These are phyloP conservation scores for Cantharis lateralis DNA, from an alignment of 2,888 invertebrate genomes.

Conservation along the genomic window DNA sequence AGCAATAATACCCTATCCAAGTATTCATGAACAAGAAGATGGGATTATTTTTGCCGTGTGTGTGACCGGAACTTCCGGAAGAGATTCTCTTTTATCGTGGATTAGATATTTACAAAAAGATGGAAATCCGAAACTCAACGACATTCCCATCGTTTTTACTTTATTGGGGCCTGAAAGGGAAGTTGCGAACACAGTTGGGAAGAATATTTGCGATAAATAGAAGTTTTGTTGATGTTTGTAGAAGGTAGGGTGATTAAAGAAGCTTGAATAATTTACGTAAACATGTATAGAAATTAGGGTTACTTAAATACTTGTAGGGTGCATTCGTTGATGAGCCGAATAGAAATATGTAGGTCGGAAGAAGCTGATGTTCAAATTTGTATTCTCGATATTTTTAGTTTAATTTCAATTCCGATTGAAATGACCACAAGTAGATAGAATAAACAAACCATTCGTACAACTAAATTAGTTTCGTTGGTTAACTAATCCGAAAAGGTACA, in stretches of 20 bases:
- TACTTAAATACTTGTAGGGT: not conserved
- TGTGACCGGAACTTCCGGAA: constrained; percentile 88
- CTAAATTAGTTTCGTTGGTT: not conserved
- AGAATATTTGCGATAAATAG: not conserved
- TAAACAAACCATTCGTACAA: not conserved
- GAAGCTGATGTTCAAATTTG: not conserved
- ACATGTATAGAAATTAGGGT: not conserved
- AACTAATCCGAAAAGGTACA: not conserved
- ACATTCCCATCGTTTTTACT: constrained; percentile 84
- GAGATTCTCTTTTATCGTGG: constrained; percentile 91
- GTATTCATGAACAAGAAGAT: constrained; percentile 91
- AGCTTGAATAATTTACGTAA: not conserved
- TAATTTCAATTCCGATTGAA: not conserved
- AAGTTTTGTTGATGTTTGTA: not conserved
- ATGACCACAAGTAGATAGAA: not conserved
- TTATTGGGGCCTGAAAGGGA: constrained; percentile 67
- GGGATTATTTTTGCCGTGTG: constrained; percentile 86
- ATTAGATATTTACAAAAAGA: constrained; percentile 77
- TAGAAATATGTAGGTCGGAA: not conserved
- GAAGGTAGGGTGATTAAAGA: not conserved
- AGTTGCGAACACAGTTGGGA: constrained; percentile 33
- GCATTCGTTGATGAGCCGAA: not conserved
- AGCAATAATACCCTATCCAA: constrained; percentile 57
- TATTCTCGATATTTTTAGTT: not conserved
- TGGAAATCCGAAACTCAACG: constrained; percentile 73